Percentiles rank a stretch among this genome's conserved stretches.
phyloP scores from a whole-genome alignment of 2,113 vertebrate species.

The Hemichromis elongatus region DNA sequence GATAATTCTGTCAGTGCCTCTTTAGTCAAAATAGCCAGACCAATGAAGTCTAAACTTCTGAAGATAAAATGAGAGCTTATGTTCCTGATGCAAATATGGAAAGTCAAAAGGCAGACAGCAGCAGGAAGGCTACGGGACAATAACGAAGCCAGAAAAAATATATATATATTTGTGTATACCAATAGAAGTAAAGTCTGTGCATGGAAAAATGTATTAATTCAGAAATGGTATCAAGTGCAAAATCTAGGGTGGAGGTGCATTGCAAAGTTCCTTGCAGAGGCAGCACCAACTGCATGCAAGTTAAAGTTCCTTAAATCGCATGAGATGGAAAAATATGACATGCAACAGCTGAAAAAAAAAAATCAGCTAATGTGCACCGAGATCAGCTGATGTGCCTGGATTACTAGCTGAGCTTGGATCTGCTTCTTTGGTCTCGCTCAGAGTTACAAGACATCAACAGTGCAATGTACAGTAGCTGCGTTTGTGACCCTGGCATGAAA shows the following conservation, averaged over 20 bases:
- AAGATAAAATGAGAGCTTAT: background rate
- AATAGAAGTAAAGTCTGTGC: background rate
- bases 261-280: background rate
- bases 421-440: background rate
- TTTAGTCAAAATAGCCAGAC: background rate
- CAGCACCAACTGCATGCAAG: background rate
- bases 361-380: background rate
- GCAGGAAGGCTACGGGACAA: background rate
- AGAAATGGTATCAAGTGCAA: background rate
- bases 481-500: background rate
- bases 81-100: background rate
- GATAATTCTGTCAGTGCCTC: background rate
- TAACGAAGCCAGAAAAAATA: background rate
- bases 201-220: background rate
- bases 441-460: background rate
- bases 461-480: background rate
- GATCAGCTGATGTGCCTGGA: background rate
- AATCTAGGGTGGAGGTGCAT: background rate
- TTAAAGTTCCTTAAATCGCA: background rate
- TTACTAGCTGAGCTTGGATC: background rate
- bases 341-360: background rate
- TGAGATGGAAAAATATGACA: background rate
- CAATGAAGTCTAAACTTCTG: background rate
- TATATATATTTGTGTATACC: background rate
- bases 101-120: background rate